A percentile compares a stretch with the other conserved stretches of the same genome.
phyloP scores from a whole-genome alignment of 2,797 vertebrate genomes.

The Siniperca obscura region DNA sequence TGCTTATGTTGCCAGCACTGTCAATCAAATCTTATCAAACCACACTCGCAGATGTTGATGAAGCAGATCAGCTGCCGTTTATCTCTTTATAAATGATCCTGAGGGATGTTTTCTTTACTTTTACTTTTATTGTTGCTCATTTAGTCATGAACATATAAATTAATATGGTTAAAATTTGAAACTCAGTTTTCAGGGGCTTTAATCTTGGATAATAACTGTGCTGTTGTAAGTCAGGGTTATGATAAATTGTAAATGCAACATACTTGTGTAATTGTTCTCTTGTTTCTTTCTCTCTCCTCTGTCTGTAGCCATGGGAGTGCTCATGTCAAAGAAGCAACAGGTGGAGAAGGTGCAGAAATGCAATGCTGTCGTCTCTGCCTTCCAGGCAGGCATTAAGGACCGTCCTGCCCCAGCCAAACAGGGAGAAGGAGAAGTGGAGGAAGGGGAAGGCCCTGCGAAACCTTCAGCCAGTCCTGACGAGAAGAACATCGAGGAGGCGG shows the following conservation, averaged over 20 bases:
- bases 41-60: neutral
- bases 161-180: neutral
- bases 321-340: conserved; percentile 95
- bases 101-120: neutral
- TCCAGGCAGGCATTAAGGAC: conserved; percentile 92
- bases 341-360: conserved; percentile 98
- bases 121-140: neutral
- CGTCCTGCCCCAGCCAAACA: conserved; percentile 77
- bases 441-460: conserved; percentile 81
- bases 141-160: neutral
- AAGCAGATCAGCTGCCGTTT: neutral
- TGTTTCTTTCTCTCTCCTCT: conserved; percentile 35
- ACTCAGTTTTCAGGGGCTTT: neutral
- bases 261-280: conserved; percentile 25
- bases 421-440: conserved; percentile 81
- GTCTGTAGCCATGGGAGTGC: conserved; percentile 92
- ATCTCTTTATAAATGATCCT: neutral
- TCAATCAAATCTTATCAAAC: neutral
- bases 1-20: neutral
- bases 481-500: conserved; percentile 73
- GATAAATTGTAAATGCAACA: neutral
- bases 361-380: conserved; percentile 93
- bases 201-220: neutral
- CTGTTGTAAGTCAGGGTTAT: neutral
- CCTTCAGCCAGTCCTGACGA: conserved; percentile 75